Base-by-base conservation (phyloP, 2,113 vertebrate genomes). In the Acanthochromis polyacanthus region DNA sequence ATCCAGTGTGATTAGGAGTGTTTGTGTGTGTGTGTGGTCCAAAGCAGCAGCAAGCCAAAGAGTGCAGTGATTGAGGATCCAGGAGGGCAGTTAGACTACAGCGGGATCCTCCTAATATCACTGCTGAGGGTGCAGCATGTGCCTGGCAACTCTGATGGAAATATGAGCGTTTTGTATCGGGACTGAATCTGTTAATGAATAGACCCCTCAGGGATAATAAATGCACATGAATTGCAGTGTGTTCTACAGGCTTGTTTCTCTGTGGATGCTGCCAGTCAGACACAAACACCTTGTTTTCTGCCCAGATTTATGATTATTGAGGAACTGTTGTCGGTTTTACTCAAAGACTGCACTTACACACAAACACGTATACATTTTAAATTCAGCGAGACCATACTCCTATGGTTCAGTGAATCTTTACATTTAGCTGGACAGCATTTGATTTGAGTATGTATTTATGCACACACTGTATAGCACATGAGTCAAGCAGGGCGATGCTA, bases 201-300 rank as follows among this genome's bases (percentile, higher is more conserved):
- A 73, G 88, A 87, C 64, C 88, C 89, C 71, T 46, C 1, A 80
- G 85, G 80, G 75, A 61, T 80, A 78, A 90, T 93, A 91, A 91
- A 91, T 87, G 70, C 25, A 67, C 61, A 82, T 88, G 75, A 89
- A 88, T 81, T 85, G 68, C 86, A 81, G 75, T 88, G 91, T 78
- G 83, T 89, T 75, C 38, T 59, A 65, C 76, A 84, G 78, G 32
- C 64, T 69, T 45, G 62, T 75, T 48, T 81, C 70, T 86, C 74
- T 82, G 74, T 80, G 83, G 32, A 87, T 64, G 51, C 63, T 64
- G 52, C 68, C 52, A 73, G 36, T 62, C 63, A 45, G 28, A 43
- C 71, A 64, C 50, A 45, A 23, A 48, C 71, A 64, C 50, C 43
- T 71, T 56, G 70, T 87, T 11, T 81, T 75, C 85, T 55, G 25